A percentile compares a stretch with the other conserved stretches of the same genome.
Evolutionary conservation across 2,888 invertebrate species (phyloP).

Genomic region (Drosophila mulleri): DNA sequence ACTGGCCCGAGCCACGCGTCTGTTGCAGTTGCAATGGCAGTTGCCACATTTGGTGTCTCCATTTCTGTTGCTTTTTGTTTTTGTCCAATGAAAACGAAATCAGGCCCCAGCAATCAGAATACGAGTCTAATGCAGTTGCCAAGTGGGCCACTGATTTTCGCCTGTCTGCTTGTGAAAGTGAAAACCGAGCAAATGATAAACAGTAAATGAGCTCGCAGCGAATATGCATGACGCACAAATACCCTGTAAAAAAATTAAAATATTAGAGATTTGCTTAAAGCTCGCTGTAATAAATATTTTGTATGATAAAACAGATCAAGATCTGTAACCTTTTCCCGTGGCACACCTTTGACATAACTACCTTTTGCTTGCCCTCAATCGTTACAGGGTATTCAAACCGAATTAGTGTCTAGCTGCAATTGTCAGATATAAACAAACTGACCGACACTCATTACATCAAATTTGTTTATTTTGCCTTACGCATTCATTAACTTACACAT

Average conservation of each 20-base stretch:
- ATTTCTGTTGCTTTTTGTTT: slow-evolving; percentile 11
- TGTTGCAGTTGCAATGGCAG: slow-evolving; percentile 20
- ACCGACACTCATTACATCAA: slow-evolving; percentile 58
- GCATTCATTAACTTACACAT: slow-evolving; percentile 44
- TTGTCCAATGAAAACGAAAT: slow-evolving; percentile 75
- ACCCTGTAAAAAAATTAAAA: too few relatives aligned
- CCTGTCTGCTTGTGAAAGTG: slow-evolving; percentile 52
- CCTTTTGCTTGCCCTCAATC: not conserved
- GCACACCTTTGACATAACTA: not conserved
- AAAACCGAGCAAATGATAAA: slow-evolving; percentile 44
- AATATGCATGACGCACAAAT: not conserved
- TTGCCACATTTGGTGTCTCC: slow-evolving; percentile 43
- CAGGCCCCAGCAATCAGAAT: slow-evolving; percentile 65
- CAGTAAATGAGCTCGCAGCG: not conserved
- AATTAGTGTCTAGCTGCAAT: slow-evolving; percentile 38
- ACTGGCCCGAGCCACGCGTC: slow-evolving; percentile 42
- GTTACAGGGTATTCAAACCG: slow-evolving; percentile 7
- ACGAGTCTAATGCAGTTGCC: slow-evolving; percentile 36
- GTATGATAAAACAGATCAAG: not conserved
- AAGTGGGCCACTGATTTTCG: slow-evolving; percentile 49
- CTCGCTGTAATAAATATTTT: not conserved
- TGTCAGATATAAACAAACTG: slow-evolving; percentile 41
- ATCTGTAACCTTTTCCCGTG: not conserved
- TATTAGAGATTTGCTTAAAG: too few relatives aligned
- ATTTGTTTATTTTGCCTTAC: slow-evolving; percentile 68